phyloP scores from a whole-genome alignment of 2,113 vertebrate genomes.

The Lepus europaeus region DNA sequence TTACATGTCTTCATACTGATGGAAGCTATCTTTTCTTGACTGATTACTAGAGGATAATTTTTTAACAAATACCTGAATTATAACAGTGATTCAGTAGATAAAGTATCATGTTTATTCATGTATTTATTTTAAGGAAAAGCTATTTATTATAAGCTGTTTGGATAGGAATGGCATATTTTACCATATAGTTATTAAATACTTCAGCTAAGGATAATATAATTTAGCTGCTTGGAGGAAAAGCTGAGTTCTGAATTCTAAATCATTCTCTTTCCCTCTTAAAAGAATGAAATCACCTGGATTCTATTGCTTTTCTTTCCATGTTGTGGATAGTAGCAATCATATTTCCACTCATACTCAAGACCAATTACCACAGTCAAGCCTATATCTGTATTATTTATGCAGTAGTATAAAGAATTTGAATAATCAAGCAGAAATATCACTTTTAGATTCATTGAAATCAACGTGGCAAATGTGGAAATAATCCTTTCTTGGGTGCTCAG shows the following conservation, averaged over 20 bases:
- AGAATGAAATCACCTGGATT: neutral
- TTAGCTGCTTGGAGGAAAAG: neutral
- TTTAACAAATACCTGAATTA: constrained; percentile 46
- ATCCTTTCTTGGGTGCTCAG: neutral
- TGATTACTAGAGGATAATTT: neutral
- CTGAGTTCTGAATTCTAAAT: neutral
- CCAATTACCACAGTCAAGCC: neutral
- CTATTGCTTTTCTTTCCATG: neutral
- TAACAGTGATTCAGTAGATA: neutral
- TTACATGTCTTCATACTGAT: neutral
- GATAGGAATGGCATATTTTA: neutral
- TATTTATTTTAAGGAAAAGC: neutral
- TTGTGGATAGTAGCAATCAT: neutral
- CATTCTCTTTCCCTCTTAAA: neutral
- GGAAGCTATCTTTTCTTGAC: constrained; percentile 3
- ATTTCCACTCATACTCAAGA: neutral
- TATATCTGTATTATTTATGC: too few species aligned
- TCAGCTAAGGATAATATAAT: neutral
- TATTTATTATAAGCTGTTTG: neutral
- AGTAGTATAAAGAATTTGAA: neutral
- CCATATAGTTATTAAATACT: neutral
- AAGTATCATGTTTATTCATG: neutral
- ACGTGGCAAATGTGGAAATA: neutral
- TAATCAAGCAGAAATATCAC: neutral
- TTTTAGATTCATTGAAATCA: neutral